These are phyloP conservation scores for Bathynomus jamesi DNA, from an alignment of 1,140 invertebrate genomes.

Conservation along the genomic window DNA sequence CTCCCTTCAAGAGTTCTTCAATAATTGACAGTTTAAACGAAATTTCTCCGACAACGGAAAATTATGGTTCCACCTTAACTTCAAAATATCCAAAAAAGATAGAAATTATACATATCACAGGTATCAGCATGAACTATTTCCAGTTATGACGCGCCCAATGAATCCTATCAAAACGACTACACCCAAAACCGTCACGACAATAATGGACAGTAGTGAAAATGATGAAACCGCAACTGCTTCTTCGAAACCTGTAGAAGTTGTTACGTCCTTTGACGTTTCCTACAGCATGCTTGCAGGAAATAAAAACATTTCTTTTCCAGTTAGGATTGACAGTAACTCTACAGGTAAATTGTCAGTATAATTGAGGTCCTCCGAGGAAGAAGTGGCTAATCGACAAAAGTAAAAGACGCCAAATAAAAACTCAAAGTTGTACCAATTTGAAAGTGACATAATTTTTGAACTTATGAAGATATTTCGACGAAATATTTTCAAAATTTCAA, in stretches of 20 bases:
- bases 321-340: background rate
- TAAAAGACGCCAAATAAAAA: too few species aligned
- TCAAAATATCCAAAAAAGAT: background rate
- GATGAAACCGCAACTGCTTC: background rate
- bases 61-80: background rate
- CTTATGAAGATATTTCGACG: too few species aligned
- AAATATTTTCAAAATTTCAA: too few species aligned
- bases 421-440: too few species aligned
- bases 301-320: too few species aligned
- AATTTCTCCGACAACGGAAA: background rate
- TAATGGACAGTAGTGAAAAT: background rate
- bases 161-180: slow-evolving; percentile 12
- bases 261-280: slow-evolving; percentile 33
- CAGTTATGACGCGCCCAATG: slow-evolving; percentile 35
- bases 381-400: too few species aligned
- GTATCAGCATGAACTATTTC: slow-evolving; percentile 22
- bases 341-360: too few species aligned
- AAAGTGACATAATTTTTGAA: too few species aligned
- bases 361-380: too few species aligned
- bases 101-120: background rate
- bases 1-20: background rate
- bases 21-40: background rate
- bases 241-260: slow-evolving; percentile 12
- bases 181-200: slow-evolving; percentile 4
- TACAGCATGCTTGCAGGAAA: slow-evolving; percentile 25